phyloP scores from a whole-genome alignment of 2,888 invertebrate genomes.

The Netelia melanura region DNA sequence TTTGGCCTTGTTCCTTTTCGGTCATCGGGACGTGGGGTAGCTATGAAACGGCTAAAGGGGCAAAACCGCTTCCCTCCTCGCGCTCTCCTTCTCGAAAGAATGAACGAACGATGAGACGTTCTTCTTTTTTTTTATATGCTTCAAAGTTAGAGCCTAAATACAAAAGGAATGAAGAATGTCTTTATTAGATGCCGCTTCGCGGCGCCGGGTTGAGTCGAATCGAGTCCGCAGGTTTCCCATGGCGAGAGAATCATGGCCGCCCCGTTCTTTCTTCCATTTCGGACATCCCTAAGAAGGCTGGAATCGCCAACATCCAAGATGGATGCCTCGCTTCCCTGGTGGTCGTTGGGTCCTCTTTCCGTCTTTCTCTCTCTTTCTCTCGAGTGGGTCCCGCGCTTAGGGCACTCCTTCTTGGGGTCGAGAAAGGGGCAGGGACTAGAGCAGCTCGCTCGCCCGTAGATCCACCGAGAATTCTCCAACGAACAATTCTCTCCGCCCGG shows the following conservation, averaged over 20 bases:
- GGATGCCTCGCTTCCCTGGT: slow-evolving; percentile 77
- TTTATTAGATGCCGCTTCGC: slow-evolving; percentile 79
- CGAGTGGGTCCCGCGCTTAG: slow-evolving; percentile 27
- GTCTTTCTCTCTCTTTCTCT: slow-evolving; percentile 59
- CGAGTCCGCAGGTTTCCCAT: slow-evolving; percentile 73
- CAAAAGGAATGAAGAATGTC: slow-evolving; percentile 83
- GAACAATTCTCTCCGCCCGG: slow-evolving; percentile 42
- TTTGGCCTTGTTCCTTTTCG: slow-evolving; percentile 40
- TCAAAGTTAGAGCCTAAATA: slow-evolving; percentile 65
- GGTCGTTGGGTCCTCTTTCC: slow-evolving; percentile 67
- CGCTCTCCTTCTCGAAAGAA: slow-evolving; percentile 25
- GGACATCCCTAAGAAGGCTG: slow-evolving; percentile 68
- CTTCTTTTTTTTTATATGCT: slow-evolving; percentile 28
- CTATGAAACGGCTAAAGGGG: slow-evolving; percentile 53
- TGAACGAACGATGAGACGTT: slow-evolving; percentile 30
- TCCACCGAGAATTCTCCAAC: slow-evolving; percentile 27
- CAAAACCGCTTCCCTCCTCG: slow-evolving; percentile 55
- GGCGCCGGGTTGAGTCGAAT: slow-evolving; percentile 77
- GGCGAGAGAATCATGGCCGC: slow-evolving; percentile 69
- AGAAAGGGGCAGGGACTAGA: slow-evolving; percentile 67
- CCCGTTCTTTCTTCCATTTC: slow-evolving; percentile 64
- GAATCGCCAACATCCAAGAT: slow-evolving; percentile 75
- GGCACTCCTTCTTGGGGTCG: slow-evolving; percentile 58
- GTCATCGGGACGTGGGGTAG: slow-evolving; percentile 46
- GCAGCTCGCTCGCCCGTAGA: slow-evolving; percentile 46